These are phyloP conservation scores for Pristionchus exspectatus DNA, from an alignment of 2,888 invertebrate genomes.

Conservation along the genomic window DNA sequence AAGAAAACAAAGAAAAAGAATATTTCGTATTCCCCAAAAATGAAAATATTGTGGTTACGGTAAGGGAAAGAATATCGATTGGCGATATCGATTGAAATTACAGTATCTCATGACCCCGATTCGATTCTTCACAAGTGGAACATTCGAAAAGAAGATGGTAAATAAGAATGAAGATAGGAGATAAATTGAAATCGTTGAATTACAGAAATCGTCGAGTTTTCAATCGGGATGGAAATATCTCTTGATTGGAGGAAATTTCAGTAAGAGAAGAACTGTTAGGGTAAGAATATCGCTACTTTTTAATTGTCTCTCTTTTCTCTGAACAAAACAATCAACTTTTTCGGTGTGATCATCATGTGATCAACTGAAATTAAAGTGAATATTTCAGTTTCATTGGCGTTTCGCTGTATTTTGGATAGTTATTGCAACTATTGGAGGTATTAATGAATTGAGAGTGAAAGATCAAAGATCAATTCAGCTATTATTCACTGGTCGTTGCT, in stretches of 20 bases:
- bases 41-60: neutral
- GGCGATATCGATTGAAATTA: neutral
- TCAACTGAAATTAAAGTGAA: neutral
- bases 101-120: neutral
- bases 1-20: neutral
- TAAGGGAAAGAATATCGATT: neutral
- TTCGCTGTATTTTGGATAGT: neutral
- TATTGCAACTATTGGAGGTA: neutral
- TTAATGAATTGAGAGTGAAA: neutral
- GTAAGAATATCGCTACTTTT: neutral
- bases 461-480: neutral
- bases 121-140: neutral
- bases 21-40: neutral
- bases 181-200: neutral
- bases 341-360: neutral
- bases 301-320: neutral
- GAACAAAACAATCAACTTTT: neutral
- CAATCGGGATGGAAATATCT: slow-evolving; percentile 2
- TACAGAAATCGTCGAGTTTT: neutral
- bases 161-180: neutral
- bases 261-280: neutral
- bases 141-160: neutral
- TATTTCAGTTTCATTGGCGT: neutral
- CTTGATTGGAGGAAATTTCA: neutral
- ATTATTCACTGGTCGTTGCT: neutral